These are phyloP conservation scores for Upupa epops DNA, from an alignment of 2,113 vertebrate species.

Conservation along the genomic window DNA sequence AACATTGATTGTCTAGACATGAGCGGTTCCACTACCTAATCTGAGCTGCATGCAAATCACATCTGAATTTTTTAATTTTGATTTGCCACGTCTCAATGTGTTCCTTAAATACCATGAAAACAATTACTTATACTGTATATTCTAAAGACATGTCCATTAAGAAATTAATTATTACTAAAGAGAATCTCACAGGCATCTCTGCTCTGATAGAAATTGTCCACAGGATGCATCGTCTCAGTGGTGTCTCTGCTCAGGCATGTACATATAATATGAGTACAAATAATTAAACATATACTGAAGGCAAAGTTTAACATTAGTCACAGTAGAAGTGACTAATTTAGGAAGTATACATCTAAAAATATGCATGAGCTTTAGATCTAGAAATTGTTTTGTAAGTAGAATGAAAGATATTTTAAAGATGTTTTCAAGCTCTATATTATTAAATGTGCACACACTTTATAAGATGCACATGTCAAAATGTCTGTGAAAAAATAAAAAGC, in stretches of 20 bases:
- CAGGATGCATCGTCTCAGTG: neutral
- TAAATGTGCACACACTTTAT: neutral
- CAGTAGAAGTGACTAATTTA: no score
- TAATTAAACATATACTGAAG: neutral
- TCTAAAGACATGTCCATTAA: neutral
- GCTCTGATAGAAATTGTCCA: neutral
- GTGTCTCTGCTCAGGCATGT: neutral
- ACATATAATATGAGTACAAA: fast-evolving
- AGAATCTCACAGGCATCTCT: neutral
- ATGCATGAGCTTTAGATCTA: neutral
- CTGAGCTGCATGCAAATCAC: neutral
- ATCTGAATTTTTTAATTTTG: neutral
- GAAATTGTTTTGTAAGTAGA: neutral
- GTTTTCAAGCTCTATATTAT: neutral
- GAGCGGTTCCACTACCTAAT: neutral
- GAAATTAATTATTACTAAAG: neutral
- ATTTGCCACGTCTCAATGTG: neutral
- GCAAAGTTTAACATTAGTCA: neutral
- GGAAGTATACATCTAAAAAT: neutral
- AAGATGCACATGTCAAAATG: neutral
- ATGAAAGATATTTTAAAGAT: neutral
- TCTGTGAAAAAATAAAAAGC: neutral
- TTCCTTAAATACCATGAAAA: neutral
- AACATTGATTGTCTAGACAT: neutral
- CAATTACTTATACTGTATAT: neutral